These are phyloP conservation scores for Stomatorhinus walkeri DNA, from an alignment of 2,797 vertebrate species.

Conservation along the genomic window DNA sequence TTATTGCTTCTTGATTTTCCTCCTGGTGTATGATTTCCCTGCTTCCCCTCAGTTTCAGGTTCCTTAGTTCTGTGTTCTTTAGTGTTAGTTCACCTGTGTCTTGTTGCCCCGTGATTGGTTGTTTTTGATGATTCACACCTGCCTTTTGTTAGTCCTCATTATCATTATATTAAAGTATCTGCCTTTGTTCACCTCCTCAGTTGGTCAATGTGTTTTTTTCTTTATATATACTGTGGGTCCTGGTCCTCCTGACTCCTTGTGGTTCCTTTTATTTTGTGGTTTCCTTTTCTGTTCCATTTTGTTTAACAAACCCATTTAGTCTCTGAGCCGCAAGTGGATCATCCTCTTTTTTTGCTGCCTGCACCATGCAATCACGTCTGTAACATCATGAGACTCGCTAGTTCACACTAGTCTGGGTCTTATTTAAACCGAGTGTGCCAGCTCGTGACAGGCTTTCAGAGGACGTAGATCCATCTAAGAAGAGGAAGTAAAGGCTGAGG, in stretches of 20 bases:
- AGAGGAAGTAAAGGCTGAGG: constrained; percentile 29
- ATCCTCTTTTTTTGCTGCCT: background rate
- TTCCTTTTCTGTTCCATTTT: background rate
- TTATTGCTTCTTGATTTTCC: background rate
- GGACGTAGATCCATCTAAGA: background rate
- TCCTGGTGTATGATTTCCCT: background rate
- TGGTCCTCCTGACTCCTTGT: background rate
- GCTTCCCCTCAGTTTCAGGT: background rate
- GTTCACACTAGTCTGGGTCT: background rate
- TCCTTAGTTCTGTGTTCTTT: background rate
- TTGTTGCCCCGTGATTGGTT: background rate
- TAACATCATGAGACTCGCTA: background rate
- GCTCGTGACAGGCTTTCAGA: background rate
- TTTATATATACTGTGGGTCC: background rate
- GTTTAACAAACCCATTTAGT: background rate
- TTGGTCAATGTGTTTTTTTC: background rate
- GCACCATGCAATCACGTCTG: background rate
- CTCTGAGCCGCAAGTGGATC: background rate
- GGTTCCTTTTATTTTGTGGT: background rate
- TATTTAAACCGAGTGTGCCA: background rate
- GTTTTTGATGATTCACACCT: background rate
- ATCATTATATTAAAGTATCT: background rate
- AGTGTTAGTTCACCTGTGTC: background rate
- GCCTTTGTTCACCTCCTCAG: background rate
- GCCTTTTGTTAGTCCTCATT: background rate